Conservation (phyloP, 2,113 vertebrate species). For the Sakesphorus luctuosus region DNA sequence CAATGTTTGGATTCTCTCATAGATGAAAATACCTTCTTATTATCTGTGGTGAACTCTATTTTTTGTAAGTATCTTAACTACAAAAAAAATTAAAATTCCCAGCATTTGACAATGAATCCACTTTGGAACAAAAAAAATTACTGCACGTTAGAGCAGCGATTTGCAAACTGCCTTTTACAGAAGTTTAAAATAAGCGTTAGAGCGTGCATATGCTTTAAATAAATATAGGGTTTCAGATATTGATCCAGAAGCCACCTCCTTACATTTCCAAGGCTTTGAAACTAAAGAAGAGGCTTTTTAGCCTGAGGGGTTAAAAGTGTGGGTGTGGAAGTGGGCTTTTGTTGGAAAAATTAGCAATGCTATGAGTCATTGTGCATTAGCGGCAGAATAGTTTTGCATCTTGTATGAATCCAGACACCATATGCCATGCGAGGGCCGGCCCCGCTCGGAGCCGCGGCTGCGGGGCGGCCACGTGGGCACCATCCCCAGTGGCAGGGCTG, state of each 20-base stretch:
- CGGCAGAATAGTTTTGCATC: conserved; percentile 97
- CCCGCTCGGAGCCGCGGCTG: conserved; percentile 89
- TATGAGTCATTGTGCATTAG: conserved; percentile 99
- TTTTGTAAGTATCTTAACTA: not conserved
- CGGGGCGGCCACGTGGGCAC: conserved; percentile 91
- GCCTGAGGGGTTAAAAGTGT: conserved; percentile 84
- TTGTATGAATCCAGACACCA: conserved; percentile 99
- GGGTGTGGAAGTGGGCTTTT: conserved; percentile 88
- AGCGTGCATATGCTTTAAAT: conserved; percentile 34
- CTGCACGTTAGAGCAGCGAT: accelerated
- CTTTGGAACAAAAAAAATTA: not conserved
- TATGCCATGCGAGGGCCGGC: conserved; percentile 96
- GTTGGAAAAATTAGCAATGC: conserved; percentile 93
- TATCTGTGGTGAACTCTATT: not conserved
- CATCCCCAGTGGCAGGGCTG: conserved; percentile 84
- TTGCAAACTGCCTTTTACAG: not conserved
- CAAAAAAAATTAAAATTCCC: not conserved
- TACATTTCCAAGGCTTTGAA: conserved; percentile 66
- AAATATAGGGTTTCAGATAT: conserved; percentile 56
- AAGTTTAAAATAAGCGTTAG: conserved; percentile 5
- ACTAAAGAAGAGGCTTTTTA: conserved; percentile 74
- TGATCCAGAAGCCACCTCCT: conserved; percentile 61
- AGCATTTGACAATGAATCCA: not conserved
- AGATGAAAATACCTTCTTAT: not conserved
- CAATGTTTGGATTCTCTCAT: not conserved